Percentiles rank a stretch among this genome's conserved stretches.
Evolutionary conservation across 2,113 vertebrate genomes (phyloP).

Genomic region (Oncorhynchus keta): DNA sequence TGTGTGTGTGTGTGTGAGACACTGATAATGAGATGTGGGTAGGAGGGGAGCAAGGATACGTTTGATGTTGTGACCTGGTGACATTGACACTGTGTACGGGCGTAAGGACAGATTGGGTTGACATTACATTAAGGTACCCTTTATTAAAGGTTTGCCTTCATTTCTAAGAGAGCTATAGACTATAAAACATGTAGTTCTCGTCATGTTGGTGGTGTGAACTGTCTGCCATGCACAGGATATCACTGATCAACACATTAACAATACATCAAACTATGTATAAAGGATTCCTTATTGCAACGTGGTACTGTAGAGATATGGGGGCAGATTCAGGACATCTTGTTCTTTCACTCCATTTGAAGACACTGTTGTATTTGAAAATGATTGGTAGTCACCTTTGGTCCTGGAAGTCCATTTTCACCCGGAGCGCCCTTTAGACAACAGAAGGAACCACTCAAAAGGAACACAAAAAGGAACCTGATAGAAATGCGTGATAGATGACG

Average conservation of each 20-base stretch:
- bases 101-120: not conserved
- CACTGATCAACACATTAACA: no score
- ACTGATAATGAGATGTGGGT: constrained; percentile 42
- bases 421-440: constrained; percentile 73
- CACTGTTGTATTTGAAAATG: not conserved
- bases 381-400: constrained; percentile 67
- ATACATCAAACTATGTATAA: no score
- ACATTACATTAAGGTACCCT: constrained; percentile 2
- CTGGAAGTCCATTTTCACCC: constrained; percentile 73
- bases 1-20: no score
- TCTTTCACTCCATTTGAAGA: not conserved
- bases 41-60: constrained; percentile 34
- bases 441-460: not conserved
- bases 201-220: no score
- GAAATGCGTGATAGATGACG: no score
- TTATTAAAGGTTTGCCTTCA: not conserved
- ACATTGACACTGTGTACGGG: constrained; percentile 14
- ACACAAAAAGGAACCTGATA: no score
- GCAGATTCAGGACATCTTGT: not conserved
- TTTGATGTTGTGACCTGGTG: constrained; percentile 24
- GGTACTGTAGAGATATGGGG: no score
- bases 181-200: no score
- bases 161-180: not conserved
- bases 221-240: no score
- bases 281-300: no score